Percentiles rank a stretch among this genome's conserved stretches.
Conservation (phyloP, 2,888 invertebrate species). For the Enchytraeus crypticus region DNA sequence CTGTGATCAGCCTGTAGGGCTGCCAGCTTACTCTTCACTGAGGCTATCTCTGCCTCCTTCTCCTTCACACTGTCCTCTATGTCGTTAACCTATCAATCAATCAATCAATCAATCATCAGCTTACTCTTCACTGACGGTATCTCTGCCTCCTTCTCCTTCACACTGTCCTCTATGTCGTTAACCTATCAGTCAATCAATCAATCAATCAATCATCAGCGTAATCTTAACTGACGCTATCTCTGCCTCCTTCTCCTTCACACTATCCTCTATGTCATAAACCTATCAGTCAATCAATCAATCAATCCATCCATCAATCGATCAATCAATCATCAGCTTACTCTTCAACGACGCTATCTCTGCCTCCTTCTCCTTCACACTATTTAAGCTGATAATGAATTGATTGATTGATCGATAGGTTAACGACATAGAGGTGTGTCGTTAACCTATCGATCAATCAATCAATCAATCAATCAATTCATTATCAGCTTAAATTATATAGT, state of each 20-base stretch:
- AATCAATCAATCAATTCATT: too few species aligned
- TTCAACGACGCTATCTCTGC: conserved; percentile 84
- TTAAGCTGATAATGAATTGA: too few species aligned
- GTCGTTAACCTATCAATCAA: too few species aligned
- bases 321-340: conserved; percentile 53
- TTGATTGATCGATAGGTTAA: too few species aligned
- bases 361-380: conserved; percentile 52
- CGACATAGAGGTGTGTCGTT: too few species aligned
- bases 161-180: conserved; percentile 85
- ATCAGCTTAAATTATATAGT: conserved; percentile 58
- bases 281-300: too few species aligned
- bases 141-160: conserved; percentile 96
- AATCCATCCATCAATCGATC: too few species aligned
- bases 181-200: too few species aligned
- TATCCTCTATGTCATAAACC: too few species aligned
- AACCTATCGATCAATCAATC: too few species aligned
- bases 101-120: too few species aligned
- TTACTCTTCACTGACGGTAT: conserved; percentile 68
- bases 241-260: conserved; percentile 58
- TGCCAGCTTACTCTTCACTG: conserved; percentile 58
- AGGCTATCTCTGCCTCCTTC: conserved; percentile 94
- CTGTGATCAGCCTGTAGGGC: conserved; percentile 89
- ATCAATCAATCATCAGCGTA: too few species aligned
- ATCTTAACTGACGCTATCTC: conserved; percentile 76
- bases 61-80: conserved; percentile 92